These are phyloP conservation scores for Cephus pygmeus DNA, from an alignment of 2,888 invertebrate genomes.

Conservation along the genomic window DNA sequence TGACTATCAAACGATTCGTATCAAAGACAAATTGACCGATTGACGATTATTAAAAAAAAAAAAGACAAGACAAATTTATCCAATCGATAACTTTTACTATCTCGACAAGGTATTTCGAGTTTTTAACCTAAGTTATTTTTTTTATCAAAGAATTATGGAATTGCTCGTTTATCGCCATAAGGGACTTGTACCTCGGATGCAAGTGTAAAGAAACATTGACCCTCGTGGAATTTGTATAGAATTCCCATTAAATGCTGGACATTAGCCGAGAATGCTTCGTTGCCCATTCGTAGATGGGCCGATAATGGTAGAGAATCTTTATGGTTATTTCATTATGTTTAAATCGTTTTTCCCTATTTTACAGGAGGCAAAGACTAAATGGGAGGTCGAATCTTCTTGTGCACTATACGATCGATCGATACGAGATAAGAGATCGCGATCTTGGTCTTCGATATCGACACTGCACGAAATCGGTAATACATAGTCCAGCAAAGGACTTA, in stretches of 20 bases:
- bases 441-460: constrained; percentile 35
- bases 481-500: constrained; percentile 43
- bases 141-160: constrained; percentile 6
- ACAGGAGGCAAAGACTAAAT: constrained; percentile 23
- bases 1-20: neutral
- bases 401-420: neutral
- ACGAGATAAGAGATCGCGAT: constrained; percentile 47
- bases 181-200: neutral
- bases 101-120: neutral
- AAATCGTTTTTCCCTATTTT: constrained; percentile 11
- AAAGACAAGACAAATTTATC: neutral
- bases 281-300: constrained; percentile 26
- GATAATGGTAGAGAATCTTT: constrained; percentile 46
- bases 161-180: constrained; percentile 2
- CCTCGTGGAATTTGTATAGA: constrained; percentile 20
- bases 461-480: constrained; percentile 56
- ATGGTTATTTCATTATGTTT: constrained; percentile 43
- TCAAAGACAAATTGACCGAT: neutral
- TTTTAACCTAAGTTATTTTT: neutral
- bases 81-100: neutral
- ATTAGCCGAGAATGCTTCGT: constrained; percentile 21
- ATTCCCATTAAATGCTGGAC: constrained; percentile 19
- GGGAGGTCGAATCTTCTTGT: constrained; percentile 30
- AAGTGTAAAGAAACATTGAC: constrained; percentile 17
- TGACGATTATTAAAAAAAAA: neutral